A percentile compares a stretch with the other conserved stretches of the same genome.
These are phyloP conservation scores for Osmerus mordax DNA, from an alignment of 2,113 vertebrate genomes.

Conservation along the genomic window DNA sequence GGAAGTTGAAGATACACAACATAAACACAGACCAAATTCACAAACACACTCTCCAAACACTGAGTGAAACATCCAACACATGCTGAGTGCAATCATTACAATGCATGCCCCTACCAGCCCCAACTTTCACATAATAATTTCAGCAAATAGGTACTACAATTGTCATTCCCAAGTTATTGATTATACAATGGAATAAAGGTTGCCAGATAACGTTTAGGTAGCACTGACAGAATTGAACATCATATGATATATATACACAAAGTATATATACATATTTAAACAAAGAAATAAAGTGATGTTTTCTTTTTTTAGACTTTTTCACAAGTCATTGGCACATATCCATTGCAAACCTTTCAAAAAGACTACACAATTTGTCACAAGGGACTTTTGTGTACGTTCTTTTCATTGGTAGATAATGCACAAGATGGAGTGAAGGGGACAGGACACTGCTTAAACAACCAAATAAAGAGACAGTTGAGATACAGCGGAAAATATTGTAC, in stretches of 20 bases:
- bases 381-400: slow-evolving; percentile 76
- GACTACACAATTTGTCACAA: slow-evolving; percentile 76
- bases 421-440: slow-evolving; percentile 43
- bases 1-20: slow-evolving; percentile 77
- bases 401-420: slow-evolving; percentile 62
- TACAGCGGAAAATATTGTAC: slow-evolving; percentile 41
- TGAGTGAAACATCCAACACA: slow-evolving; percentile 89
- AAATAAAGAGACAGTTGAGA: slow-evolving; percentile 36
- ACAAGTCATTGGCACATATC: slow-evolving; percentile 68
- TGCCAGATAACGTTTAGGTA: slow-evolving; percentile 52
- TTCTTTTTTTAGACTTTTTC: slow-evolving; percentile 42
- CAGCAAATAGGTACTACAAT: slow-evolving; percentile 50
- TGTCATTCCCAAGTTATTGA: slow-evolving; percentile 65
- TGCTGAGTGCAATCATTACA: slow-evolving; percentile 89
- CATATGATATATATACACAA: slow-evolving; percentile 70
- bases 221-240: slow-evolving; percentile 55
- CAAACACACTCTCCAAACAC: slow-evolving; percentile 80
- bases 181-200: slow-evolving; percentile 77
- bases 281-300: slow-evolving; percentile 27
- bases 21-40: slow-evolving; percentile 82
- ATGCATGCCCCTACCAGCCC: slow-evolving; percentile 83
- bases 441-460: slow-evolving; percentile 37
- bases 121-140: slow-evolving; percentile 44
- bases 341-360: slow-evolving; percentile 83
- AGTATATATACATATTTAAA: slow-evolving; percentile 74